Conservation (phyloP, 2,113 vertebrate genomes). For the Mastomys natalensis region DNA sequence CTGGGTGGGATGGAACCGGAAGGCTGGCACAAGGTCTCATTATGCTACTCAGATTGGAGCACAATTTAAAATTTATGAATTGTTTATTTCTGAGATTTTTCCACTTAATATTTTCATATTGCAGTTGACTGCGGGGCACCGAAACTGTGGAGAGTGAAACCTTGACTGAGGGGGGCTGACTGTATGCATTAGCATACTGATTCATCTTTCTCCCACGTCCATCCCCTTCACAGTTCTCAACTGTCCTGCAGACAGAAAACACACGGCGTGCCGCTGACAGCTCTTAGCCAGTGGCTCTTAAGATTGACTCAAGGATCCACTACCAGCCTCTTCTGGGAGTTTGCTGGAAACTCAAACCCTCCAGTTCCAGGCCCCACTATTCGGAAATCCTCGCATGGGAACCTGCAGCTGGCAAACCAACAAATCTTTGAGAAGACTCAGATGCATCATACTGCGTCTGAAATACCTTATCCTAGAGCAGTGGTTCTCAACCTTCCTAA, state of each 20-base stretch:
- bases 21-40: neutral
- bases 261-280: neutral
- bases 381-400: neutral
- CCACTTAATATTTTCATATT: slow-evolving; percentile 34
- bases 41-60: neutral
- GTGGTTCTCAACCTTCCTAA: neutral
- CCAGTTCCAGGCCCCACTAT: neutral
- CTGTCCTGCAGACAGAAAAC: neutral
- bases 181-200: neutral
- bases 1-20: neutral
- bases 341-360: neutral
- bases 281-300: neutral
- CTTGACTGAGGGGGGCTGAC: no score
- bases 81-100: neutral
- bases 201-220: neutral
- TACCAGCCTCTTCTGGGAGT: neutral
- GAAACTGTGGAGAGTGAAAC: neutral
- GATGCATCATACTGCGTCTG: neutral
- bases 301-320: neutral
- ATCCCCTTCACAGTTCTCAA: neutral
- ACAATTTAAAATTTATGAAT: neutral
- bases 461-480: neutral
- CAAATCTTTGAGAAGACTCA: neutral
- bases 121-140: neutral
- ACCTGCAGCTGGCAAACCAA: neutral